Evolutionary conservation across 1,140 invertebrate species (phyloP), one percentile per base, ranked within the genome.

Genomic region (Hesperophylax magnus): DNA sequence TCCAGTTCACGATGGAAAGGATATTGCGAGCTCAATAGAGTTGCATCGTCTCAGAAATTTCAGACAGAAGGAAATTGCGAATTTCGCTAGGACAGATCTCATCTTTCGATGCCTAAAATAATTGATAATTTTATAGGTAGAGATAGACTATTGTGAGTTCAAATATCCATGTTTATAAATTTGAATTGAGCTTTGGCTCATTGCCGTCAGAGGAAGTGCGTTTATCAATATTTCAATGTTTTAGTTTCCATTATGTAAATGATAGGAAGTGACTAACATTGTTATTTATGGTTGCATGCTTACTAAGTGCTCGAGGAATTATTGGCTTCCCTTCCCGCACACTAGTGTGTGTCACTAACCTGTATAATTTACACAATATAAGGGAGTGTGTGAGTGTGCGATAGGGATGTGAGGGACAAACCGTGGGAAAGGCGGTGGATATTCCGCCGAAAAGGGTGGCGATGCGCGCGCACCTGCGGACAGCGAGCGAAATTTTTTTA

Each of bases 381-480:
- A 18, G 63, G 14, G 47, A 18, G 63, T 3, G 47, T 56, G 69
- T 54, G 47, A 27, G 69, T 17, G 22, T 72, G 27, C 18, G 31
- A n/a, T 69, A 54, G 69, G 69, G 69, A 72, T 54, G 54, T 58
- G n/a, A 27, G 60, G 72, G 72, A 56, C 56, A 76, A 58, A 24
- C 24, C 72, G 72, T 76, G 72, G 72, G 72, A 76, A 76, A 76
- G 72, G 7, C 31, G 15, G 27, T 39, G 54, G 27, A n/a, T 72
- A 72, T 31, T 76, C 53, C 27, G 53, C 72, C 31, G n/a, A 52
- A 52, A 53, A 74, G 71, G 72, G 72, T 58, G 54, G 56, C 54
- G 54, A 76, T 39, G 54, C 56, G 54, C 24, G 72, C 72, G 72
- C 72, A 76, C 72, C 72, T 76, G 72, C 72, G 56, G 72, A 76